Evolutionary conservation across 2,797 vertebrate genomes (phyloP), one percentile per base, ranked within the genome.

Genomic region (Platyrinchus mystaceus): DNA sequence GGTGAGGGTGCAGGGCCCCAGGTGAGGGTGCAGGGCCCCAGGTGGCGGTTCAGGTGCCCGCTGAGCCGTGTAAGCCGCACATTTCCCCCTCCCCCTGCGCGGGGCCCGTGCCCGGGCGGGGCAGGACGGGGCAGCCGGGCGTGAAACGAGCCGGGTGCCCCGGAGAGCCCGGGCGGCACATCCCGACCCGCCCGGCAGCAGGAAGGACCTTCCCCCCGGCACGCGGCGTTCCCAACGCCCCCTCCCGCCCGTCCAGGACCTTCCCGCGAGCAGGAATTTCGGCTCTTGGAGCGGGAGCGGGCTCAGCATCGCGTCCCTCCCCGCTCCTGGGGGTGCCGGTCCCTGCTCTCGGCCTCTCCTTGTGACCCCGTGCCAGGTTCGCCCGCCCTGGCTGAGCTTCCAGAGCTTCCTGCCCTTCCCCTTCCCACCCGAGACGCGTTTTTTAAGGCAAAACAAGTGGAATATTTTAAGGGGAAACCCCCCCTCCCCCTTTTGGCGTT

Each of bases 341-440:
- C 32, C 13, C 46, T 1, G 1, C 27, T 49, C 39, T 10, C 1
- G 6, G 69, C 23, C 32, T 64, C 55, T 43, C 5, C 5, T 15
- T 56, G 53, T 32, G 76, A 70, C 76, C 43, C 63, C 4, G 24
- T 41, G n/a, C 3, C 22, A 37, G 3, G 22, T 50, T 41, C 41
- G 15, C 2, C 2, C 6, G 15, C 24, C 77, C 64, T 71, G 41
- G 41, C 16, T 7, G 41, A 43, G 17, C 41, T 8, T 43, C 41
- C 41, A 43, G 41, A 43, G 41, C 41, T 7, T 43, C 41, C 41
- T 59, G 20, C 44, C 44, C 44, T 46, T 46, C 66, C 20, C 46
- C 59, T 67, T 60, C 74, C 60, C 26, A 1, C 24, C 74, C 0
- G 3, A 18, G 60, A 30, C 4, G 2, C 9, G 15, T 17, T 36